These are phyloP conservation scores for Galeopsomyia nigrocyanea DNA, from an alignment of 2,888 invertebrate species.

Conservation along the genomic window DNA sequence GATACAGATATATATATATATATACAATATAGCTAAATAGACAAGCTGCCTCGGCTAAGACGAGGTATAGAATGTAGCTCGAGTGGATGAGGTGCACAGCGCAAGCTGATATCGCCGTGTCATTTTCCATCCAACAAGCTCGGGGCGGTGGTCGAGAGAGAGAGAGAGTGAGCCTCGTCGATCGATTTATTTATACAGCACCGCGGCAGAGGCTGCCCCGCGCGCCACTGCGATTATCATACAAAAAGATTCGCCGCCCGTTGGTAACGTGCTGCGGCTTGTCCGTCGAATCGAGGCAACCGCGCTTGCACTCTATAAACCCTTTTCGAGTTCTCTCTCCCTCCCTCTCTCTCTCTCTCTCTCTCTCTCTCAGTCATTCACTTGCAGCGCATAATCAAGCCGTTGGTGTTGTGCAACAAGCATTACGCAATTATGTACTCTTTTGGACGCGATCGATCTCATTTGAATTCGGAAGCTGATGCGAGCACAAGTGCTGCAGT, in stretches of 20 bases:
- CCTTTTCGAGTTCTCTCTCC: too few relatives aligned
- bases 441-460: too few relatives aligned
- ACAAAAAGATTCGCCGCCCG: constrained; percentile 58
- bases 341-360: neutral
- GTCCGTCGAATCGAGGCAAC: too few relatives aligned
- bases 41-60: too few relatives aligned
- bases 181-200: constrained; percentile 55
- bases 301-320: too few relatives aligned
- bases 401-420: too few relatives aligned
- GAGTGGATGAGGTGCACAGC: constrained; percentile 22
- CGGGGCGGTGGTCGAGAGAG: too few relatives aligned
- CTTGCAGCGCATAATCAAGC: too few relatives aligned
- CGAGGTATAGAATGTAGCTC: constrained; percentile 18
- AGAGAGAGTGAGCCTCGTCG: constrained; percentile 59
- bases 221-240: constrained; percentile 58
- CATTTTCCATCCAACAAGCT: constrained; percentile 53
- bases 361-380: neutral
- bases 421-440: too few relatives aligned
- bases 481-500: constrained; percentile 8
- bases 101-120: constrained; percentile 43
- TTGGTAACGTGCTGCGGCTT: too few relatives aligned
- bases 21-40: too few relatives aligned
- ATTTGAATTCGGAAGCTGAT: neutral
- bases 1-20: too few relatives aligned
- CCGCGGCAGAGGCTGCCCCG: constrained; percentile 42